These are phyloP conservation scores for Aspiorhynchus laticeps DNA, from an alignment of 2,113 vertebrate species.

Conservation along the genomic window DNA sequence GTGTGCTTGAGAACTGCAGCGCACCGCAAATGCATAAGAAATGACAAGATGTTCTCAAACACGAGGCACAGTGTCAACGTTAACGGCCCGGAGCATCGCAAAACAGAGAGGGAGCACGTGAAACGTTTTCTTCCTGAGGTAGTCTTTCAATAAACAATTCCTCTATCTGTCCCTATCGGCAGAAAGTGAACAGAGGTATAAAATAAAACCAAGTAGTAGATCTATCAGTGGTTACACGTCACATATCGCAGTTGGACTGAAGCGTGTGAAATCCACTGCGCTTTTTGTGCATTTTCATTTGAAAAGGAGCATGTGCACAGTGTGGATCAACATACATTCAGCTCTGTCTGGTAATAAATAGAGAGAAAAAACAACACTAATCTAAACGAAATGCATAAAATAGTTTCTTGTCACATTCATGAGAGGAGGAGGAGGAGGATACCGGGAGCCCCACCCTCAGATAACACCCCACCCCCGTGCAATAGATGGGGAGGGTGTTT, in stretches of 20 bases:
- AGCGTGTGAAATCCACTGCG: conserved; percentile 91
- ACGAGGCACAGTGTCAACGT: not conserved
- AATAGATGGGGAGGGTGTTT: conserved; percentile 45
- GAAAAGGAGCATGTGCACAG: conserved; percentile 93
- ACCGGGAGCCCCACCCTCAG: conserved; percentile 46
- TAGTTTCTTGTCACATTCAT: conserved; percentile 87
- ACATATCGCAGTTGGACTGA: conserved; percentile 92
- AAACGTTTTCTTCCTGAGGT: conserved; percentile 88
- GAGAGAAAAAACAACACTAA: conserved; percentile 82
- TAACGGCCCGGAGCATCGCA: conserved; percentile 31
- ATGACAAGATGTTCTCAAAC: not conserved
- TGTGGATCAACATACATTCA: conserved; percentile 99
- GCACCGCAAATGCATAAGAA: conserved; percentile 29
- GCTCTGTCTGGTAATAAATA: conserved; percentile 99
- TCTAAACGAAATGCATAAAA: conserved; percentile 76
- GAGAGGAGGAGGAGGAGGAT: conserved; percentile 63
- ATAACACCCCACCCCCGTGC: conserved; percentile 52
- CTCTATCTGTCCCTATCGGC: conserved; percentile 75
- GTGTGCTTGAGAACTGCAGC: not conserved
- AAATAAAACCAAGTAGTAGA: conserved; percentile 63
- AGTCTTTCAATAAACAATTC: conserved; percentile 82
- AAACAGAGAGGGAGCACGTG: not conserved
- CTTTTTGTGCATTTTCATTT: conserved; percentile 80
- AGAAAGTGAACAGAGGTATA: conserved; percentile 63
- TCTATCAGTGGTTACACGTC: conserved; percentile 91